Conservation (phyloP, 2,888 invertebrate genomes). For the Iselma pallidipennis region DNA sequence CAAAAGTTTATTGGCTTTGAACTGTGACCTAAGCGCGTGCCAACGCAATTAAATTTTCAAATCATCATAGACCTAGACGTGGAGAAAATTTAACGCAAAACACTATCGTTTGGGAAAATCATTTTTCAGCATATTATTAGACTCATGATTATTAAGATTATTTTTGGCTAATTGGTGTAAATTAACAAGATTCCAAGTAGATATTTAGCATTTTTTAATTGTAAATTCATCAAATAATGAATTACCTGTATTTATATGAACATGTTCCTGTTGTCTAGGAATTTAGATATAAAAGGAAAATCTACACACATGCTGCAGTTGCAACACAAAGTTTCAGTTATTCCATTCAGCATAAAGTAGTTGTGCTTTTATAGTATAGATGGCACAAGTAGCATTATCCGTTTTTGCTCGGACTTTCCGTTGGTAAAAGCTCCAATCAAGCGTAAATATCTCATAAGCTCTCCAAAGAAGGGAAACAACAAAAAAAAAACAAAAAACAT, state of each 20-base stretch:
- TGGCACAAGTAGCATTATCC: constrained; percentile 37
- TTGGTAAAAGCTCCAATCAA: background rate
- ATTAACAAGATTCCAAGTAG: too few relatives aligned
- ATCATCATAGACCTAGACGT: constrained; percentile 21
- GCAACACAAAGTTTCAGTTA: constrained; percentile 41
- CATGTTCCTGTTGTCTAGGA: too few relatives aligned
- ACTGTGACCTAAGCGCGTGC: constrained; percentile 41
- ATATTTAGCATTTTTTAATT: too few relatives aligned
- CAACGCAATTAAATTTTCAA: constrained; percentile 40
- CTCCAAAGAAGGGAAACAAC: too few relatives aligned
- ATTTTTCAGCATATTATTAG: background rate
- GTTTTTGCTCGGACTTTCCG: background rate
- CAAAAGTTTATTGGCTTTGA: constrained; percentile 35
- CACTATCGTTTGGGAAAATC: background rate
- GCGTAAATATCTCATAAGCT: background rate
- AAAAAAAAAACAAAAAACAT: too few relatives aligned
- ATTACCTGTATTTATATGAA: too few relatives aligned
- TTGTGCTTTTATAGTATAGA: constrained; percentile 47
- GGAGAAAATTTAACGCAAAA: constrained; percentile 5
- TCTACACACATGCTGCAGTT: constrained; percentile 9
- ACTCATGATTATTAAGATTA: too few relatives aligned
- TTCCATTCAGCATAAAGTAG: constrained; percentile 36
- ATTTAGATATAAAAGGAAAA: background rate
- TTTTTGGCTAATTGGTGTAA: too few relatives aligned
- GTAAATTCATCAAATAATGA: too few relatives aligned